Evolutionary conservation across 2,888 invertebrate genomes (phyloP).

Genomic region (Bedellia somnulentella): DNA sequence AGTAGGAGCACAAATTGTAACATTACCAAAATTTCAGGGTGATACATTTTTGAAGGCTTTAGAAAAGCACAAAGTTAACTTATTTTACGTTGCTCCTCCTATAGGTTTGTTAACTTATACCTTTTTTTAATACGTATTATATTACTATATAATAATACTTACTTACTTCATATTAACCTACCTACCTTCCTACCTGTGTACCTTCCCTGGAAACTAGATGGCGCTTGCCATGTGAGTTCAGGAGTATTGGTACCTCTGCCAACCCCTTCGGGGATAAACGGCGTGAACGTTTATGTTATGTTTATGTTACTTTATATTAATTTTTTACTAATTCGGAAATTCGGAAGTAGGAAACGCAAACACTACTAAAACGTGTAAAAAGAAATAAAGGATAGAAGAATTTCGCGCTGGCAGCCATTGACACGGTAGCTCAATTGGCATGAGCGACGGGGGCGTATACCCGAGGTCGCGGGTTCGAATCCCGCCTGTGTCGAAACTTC

Average conservation of each 20-base stretch:
- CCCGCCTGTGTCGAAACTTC: no score
- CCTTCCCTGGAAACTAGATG: neutral
- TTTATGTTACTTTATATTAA: neutral
- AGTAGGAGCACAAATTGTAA: constrained; percentile 64
- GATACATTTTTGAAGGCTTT: constrained; percentile 66
- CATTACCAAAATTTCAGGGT: constrained; percentile 73
- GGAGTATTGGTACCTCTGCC: no score
- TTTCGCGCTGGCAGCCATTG: no score
- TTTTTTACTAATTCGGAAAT: neutral
- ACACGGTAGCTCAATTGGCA: no score
- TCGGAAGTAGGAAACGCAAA: no score
- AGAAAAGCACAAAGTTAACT: constrained; percentile 58
- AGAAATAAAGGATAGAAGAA: no score
- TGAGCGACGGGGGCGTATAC: no score
- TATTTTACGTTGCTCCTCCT: constrained; percentile 74
- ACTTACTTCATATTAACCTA: neutral
- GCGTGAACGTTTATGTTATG: no score
- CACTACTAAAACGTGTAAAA: no score
- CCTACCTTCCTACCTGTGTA: neutral
- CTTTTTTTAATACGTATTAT: neutral
- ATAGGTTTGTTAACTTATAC: constrained; percentile 47
- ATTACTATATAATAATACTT: neutral
- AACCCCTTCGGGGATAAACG: no score
- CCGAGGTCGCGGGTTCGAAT: no score
- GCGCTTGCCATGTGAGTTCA: no score